These are phyloP conservation scores for Colletes gigas DNA, from an alignment of 1,140 invertebrate genomes.

Conservation along the genomic window DNA sequence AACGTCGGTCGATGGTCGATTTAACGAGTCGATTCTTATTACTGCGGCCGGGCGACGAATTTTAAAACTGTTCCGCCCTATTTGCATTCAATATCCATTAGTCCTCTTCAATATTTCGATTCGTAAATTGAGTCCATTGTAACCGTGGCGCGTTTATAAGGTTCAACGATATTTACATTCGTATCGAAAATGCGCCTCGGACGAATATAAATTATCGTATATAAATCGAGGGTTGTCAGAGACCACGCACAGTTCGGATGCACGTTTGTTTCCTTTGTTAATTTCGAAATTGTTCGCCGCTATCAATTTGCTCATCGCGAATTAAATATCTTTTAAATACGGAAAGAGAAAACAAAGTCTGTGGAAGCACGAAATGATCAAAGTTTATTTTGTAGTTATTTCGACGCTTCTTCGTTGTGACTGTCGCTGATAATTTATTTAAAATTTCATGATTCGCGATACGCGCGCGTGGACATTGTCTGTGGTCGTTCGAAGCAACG, in stretches of 20 bases:
- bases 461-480: not conserved
- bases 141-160: not conserved
- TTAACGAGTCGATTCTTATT: not conserved
- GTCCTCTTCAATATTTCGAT: conserved; percentile 6
- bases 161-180: not conserved
- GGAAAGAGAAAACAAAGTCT: too few species aligned
- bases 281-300: not conserved
- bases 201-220: not conserved
- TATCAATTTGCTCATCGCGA: not conserved
- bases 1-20: not conserved
- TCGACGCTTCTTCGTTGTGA: too few species aligned
- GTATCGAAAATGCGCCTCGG: not conserved
- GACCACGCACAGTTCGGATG: not conserved
- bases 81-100: conserved; percentile 7
- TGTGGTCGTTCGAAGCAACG: conserved; percentile 22
- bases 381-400: too few species aligned
- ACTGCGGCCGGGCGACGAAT: not conserved
- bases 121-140: conserved; percentile 18
- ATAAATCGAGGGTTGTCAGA: not conserved
- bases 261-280: not conserved
- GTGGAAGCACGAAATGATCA: too few species aligned
- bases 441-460: not conserved
- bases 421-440: not conserved
- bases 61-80: not conserved
- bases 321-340: too few species aligned